Evolutionary conservation across 92 coral and sea anemone species (phyloP), one percentile per base, ranked within the genome.

Genomic region (Epizoanthus fatuus): DNA sequence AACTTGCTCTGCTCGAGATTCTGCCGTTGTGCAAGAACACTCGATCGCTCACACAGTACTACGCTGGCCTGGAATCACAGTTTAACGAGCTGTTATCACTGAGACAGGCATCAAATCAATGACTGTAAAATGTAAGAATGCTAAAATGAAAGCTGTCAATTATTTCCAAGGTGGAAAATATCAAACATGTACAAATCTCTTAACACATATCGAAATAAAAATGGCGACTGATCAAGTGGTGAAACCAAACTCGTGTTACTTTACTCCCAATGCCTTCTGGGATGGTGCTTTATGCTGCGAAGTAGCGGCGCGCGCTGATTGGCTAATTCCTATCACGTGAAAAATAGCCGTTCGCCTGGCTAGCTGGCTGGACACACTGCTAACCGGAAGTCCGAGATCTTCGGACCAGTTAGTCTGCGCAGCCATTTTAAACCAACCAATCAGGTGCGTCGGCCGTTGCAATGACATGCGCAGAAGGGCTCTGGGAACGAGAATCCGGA

Each of bases 11-110:
- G 42, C 69, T 22, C 35, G 42, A 63, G 12, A 25, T 63, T 25
- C 66, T 60, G 32, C 22, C 66, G 19, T 60, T 60, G 66, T 60
- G 66, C 66, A 60, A 60, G 66, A 60, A 60, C 66, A 19, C 66
- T 14, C 29, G 25, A 17, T 60, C 66, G 9, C 66, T 60, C 1
- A 29, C 25, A 20, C 37, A 25, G 22, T 59, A 17, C 65, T 17
- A 59, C 6, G 45, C 45, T 5, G 66, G 66, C 19, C 66, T 60
- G 29, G 32, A 60, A 29, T 60, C 25, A 20, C 37, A 60, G 25
- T 17, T 60, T 29, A 60, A 60, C 29, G 66, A 60, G 25, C 66
- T 60, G 2, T 60, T 60, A 29, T 60, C 29, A 5, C 19, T 19
- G 66, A 60, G 66, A 29, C 66, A 60, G 25, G 25, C 66, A 60